Conservation (phyloP, 2,113 vertebrate species). For the Dolichotis patagonum region DNA sequence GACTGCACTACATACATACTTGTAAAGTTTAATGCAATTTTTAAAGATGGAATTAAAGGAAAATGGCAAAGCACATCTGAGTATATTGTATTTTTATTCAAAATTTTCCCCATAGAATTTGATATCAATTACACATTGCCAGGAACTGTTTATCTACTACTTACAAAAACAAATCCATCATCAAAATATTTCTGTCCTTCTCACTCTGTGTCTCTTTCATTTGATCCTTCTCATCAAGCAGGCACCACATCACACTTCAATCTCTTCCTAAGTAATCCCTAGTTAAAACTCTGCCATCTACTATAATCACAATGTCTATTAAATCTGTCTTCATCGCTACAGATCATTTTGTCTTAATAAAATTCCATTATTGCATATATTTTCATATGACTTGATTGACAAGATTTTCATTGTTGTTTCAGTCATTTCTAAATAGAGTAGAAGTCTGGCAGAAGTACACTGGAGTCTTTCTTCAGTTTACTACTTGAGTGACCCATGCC, state of each 20-base stretch:
- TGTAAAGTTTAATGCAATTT: not conserved
- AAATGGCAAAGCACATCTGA: not conserved
- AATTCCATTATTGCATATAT: not conserved
- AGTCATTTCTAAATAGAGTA: not conserved
- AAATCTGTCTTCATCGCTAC: not conserved
- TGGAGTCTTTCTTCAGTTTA: not conserved
- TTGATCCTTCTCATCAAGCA: not conserved
- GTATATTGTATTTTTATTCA: not conserved
- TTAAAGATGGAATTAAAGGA: not conserved
- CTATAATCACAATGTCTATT: not conserved
- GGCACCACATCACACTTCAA: not conserved
- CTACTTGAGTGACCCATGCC: not conserved
- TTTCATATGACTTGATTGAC: not conserved
- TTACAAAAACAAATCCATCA: not conserved
- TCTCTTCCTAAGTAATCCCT: not conserved
- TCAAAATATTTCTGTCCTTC: not conserved
- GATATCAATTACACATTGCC: not conserved
- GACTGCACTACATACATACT: not conserved
- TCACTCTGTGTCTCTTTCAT: not conserved
- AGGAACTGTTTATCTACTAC: not conserved
- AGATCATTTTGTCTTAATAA: not conserved
- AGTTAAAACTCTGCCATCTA: not conserved
- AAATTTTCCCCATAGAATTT: not conserved
- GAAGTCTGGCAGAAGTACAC: not conserved
- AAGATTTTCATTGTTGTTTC: not conserved